Conservation (phyloP, 2,888 invertebrate genomes). For the Parnassius glacialis region DNA sequence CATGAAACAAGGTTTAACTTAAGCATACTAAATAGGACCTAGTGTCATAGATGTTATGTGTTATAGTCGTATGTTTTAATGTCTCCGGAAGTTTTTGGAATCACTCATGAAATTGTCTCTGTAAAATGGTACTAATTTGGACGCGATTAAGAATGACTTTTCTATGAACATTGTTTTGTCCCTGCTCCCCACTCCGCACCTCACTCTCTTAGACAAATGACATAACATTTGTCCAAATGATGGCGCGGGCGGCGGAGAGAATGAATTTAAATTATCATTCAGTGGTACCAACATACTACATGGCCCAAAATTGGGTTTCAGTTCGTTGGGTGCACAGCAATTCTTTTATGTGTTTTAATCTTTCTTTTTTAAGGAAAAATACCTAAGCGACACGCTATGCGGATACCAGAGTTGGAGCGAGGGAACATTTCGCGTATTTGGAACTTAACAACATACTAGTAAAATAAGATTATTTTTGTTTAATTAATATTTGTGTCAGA, state of each 20-base stretch:
- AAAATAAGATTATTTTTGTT: too few relatives aligned
- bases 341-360: slow-evolving; percentile 14
- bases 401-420: too few relatives aligned
- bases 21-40: slow-evolving; percentile 53
- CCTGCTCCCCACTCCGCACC: slow-evolving; percentile 51
- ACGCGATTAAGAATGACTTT: slow-evolving; percentile 47
- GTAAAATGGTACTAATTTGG: slow-evolving; percentile 47
- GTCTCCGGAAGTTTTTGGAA: slow-evolving; percentile 68
- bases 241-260: slow-evolving; percentile 82
- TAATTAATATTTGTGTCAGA: too few relatives aligned
- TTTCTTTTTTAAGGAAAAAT: too few relatives aligned
- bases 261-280: slow-evolving; percentile 83
- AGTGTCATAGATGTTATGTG: slow-evolving; percentile 45
- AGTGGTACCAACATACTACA: slow-evolving; percentile 76
- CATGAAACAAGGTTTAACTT: slow-evolving; percentile 62
- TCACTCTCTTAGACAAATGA: slow-evolving; percentile 78
- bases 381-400: too few relatives aligned
- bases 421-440: neutral
- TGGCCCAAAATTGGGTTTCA: slow-evolving; percentile 64
- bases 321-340: slow-evolving; percentile 40
- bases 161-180: slow-evolving; percentile 34
- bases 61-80: slow-evolving; percentile 51
- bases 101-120: slow-evolving; percentile 46
- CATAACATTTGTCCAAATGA: slow-evolving; percentile 82
- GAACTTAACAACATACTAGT: neutral